Base-by-base conservation (phyloP, 35 echinoderm and acorn worm species). In the Heliocidaris tuberculata region DNA sequence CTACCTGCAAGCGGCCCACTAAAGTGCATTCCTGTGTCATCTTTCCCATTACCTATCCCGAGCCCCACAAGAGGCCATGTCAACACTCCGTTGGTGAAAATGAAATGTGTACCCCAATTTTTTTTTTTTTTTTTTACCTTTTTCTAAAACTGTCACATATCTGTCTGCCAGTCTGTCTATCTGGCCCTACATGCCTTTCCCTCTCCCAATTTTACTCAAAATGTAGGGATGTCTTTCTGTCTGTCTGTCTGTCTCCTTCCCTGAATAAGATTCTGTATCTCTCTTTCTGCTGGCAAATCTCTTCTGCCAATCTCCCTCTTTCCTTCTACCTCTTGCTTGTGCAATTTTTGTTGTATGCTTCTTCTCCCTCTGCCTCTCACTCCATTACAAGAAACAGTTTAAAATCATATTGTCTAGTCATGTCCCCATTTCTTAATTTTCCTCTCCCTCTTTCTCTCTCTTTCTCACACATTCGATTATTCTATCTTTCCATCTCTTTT, bases 1-100 rank as follows among this genome's bases (percentile, higher is more conserved):
- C 65, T 78, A 78, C 65, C 21, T 78, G 65, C 65, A 7, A n/a
- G 65, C 65, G 65, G 65, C 65, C 65, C 65, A 24, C 65, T 78
- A 94, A 85, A 86, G 93, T 85, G 93, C 78, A 94, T 70, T 31
- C 31, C 12, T 35, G 31, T 85, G 78, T 47, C 49, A 27, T 85
- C n/a, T 94, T 85, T 86, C 93, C 29, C 30, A 94, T 86, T n/a
- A 86, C 60, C 48, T 85, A 47, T 60, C 60, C 48, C 32, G 0
- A n/a, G 65, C 65, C 65, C 19, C 48, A 86, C 30, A 86, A 50
- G 47, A 85, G 71, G 94, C 30, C 24, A 10, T 88, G 59, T 86
- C 71, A 94, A 86, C 71, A 94, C 48, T 50, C 65, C 48, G n/a
- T 47, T 42, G 48, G 30, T 24, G 24, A 47, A 60, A 94, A 86